Evolutionary conservation across 2,797 vertebrate species (phyloP), one percentile per base, ranked within the genome.

Genomic region (Selene dorsalis): DNA sequence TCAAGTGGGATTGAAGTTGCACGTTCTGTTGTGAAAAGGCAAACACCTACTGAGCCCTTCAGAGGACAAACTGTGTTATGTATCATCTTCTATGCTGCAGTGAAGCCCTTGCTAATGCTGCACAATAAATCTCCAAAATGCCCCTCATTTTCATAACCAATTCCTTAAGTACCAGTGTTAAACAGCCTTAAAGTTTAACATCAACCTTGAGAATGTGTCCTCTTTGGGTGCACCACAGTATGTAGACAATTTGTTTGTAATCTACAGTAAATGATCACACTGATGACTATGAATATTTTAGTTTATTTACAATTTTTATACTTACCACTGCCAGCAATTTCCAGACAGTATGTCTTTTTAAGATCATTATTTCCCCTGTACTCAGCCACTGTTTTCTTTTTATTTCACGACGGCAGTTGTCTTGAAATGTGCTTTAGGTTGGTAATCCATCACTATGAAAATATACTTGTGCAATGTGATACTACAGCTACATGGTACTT

Each of bases 61-160:
- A 86, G 75, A 90, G 88, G 89, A 90, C 89, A 84, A 64, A 79
- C 62, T 70, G 18, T 56, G 73, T 77, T 75, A 83, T 85, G 80
- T 69, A 77, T 87, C 75, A 87, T 72, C 72, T 67, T 82, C 70
- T 73, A 79, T 86, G 60, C 75, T 59, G 77, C 75, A 82, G 71
- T 41, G 39, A 71, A 78, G 77, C 85, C 71, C 75, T 85, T 52
- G 57, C 80, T 85, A 82, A 77, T 79, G 67, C 75, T 77, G 56
- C 67, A 69, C 61, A 58, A 85, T 88, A 85, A 87, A 86, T 89
- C 80, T 85, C 53, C 35, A 61, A 81, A 84, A 82, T 65, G 55
- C 53, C 13, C 53, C 59, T 67, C 59, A 65, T 84, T 80, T 84
- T 78, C 80, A 74, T 73, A 72, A 82, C 71, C 79, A 89, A 81